These are phyloP conservation scores for Lordiphosa fenestrarum DNA, from an alignment of 2,888 invertebrate species.

Conservation along the genomic window DNA sequence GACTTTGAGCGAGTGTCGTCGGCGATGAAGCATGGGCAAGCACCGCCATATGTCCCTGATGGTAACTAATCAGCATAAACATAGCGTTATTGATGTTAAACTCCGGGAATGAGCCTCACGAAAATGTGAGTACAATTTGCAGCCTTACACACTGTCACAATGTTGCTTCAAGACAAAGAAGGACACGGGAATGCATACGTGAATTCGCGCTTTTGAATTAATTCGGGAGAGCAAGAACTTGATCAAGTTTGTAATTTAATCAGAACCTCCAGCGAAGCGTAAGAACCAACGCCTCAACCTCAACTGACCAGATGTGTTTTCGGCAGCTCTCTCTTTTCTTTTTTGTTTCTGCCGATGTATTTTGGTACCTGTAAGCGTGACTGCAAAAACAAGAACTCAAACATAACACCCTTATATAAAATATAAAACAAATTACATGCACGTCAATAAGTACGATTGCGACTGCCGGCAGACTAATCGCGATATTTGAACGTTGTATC, in stretches of 20 bases:
- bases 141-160: no score
- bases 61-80: no score
- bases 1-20: no score
- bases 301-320: constrained; percentile 20
- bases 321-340: constrained; percentile 18
- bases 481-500: not conserved
- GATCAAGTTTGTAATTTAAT: not conserved
- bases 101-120: no score
- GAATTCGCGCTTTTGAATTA: not conserved
- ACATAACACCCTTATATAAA: constrained; percentile 54
- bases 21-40: no score
- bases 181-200: no score
- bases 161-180: no score
- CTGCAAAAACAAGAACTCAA: constrained; percentile 19
- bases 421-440: constrained; percentile 12
- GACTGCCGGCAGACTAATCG: not conserved
- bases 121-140: no score
- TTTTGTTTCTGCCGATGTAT: constrained; percentile 6
- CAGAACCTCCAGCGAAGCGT: constrained; percentile 15
- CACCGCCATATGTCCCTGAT: no score
- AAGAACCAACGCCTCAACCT: constrained; percentile 18
- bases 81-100: no score
- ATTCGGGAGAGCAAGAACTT: no score
- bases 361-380: constrained; percentile 37
- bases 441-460: constrained; percentile 26